Evolutionary conservation across 2,113 vertebrate genomes (phyloP).

Genomic region (Ciconia maguari): DNA sequence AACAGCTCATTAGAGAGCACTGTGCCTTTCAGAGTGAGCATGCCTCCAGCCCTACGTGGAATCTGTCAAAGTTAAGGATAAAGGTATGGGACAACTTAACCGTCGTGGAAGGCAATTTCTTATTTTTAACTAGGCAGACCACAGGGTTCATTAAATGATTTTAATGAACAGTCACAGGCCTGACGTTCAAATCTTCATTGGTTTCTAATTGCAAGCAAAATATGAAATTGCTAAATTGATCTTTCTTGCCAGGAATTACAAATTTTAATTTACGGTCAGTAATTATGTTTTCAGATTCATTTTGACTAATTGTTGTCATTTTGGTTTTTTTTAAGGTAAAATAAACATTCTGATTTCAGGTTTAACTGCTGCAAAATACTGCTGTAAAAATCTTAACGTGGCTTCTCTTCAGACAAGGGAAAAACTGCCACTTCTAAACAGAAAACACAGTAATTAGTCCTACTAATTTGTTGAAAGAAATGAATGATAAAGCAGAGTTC

Average conservation of each 20-base stretch:
- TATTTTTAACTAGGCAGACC: slow-evolving; percentile 35
- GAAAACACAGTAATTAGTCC: background rate
- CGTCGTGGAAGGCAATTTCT: background rate
- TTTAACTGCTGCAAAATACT: background rate
- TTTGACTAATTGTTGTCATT: background rate
- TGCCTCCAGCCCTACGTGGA: background rate
- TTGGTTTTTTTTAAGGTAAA: background rate
- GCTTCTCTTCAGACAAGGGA: background rate
- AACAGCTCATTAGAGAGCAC: slow-evolving; percentile 32
- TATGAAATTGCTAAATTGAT: background rate
- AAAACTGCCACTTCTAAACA: background rate
- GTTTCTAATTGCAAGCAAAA: slow-evolving; percentile 11
- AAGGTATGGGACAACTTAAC: slow-evolving; percentile 24
- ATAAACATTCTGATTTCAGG: background rate
- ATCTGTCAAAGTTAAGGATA: slow-evolving; percentile 45
- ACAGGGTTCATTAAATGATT: slow-evolving; percentile 17
- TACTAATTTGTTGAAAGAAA: slow-evolving; percentile 5
- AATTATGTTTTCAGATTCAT: background rate
- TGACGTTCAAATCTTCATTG: background rate
- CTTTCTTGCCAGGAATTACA: background rate
- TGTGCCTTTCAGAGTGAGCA: background rate
- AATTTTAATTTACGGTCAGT: background rate
- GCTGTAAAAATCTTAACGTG: background rate
- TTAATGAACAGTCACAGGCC: slow-evolving; percentile 28
- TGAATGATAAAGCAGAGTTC: background rate